Evolutionary conservation across 2,113 vertebrate genomes (phyloP), one percentile per base, ranked within the genome.

Genomic region (Periophthalmus modestus): DNA sequence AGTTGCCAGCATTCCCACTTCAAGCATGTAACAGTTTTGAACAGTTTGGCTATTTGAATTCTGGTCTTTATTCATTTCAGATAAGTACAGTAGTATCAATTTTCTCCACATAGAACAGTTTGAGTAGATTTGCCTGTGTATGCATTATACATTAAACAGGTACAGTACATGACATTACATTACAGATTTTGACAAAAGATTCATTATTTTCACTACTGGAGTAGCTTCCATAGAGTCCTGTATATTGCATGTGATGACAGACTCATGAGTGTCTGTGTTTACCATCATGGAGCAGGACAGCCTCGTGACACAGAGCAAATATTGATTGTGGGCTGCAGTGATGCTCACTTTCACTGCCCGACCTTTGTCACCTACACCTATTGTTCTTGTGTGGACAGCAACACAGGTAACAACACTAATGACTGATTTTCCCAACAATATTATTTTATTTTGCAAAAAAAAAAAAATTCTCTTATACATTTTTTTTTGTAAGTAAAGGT

Each of bases 261-360:
- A 57, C 70, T 81, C 47, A 66, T 77, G 52, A 79, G 36, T 77
- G 21, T 15, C 1, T 43, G 48, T 79, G 71, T 75, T 78, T 75
- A 73, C 23, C 34, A 66, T 73, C 67, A 76, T 57, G 66, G 48
- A 48, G 71, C 46, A 33, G 70, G 74, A 68, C 72, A 23, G 23
- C 66, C 47, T 52, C 19, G 71, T 47, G 69, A 69, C 70, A 34
- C 39, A 73, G 67, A 69, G 68, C 74, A 79, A 77, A 82, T 77
- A 84, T 82, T 82, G 82, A 75, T 82, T 57, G 75, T 70, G 68
- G 46, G 59, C 69, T 13, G 78, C 23, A 36, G 46, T 48, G 0
- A 46, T 33, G 62, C 77, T 83, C 79, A 67, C 79, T 82, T 73
- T 57, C 67, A 50, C 36, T 54, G 65, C 19, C 69, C 65, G 69